Base-by-base conservation (phyloP, 2,797 vertebrate species). In the Peromyscus melanophrys region DNA sequence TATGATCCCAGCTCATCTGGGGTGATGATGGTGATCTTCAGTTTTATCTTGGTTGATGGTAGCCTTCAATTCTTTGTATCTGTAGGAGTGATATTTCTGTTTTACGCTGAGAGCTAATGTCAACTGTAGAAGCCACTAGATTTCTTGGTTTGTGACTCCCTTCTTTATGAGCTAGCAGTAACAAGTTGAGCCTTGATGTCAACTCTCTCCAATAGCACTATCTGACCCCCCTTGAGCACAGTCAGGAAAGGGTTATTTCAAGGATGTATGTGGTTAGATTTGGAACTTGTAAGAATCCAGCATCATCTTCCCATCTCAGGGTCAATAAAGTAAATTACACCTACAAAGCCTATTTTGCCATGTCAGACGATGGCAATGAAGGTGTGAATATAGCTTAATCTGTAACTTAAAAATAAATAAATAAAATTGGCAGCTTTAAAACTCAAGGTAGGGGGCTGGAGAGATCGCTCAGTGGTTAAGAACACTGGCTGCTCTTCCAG, bases 391-490 rank as follows among this genome's bases (percentile, higher is more conserved):
- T 43, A 85, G 21, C 85, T 90, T 89, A 34, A 88, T 94, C 49
- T 71, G 29, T 87, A 67, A 92, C 34, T 84, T 46, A 34, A 80
- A 63, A 77, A 52, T 75, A 92, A 87, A 77, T 8, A 83, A 52
- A 73, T 96, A 80, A 59, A 95, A 91, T 55, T 87, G 71, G 37
- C 17, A 95, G 52, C 29, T 71, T 95, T 69, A 96, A 97, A 96
- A 83, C 13, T 52, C 78, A 94, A 96, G 37, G 34, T 77, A 81
- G 67, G 21, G 7, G 71, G 37, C 37, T 75, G 21, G 37, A 75
- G 71, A 75, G 37, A 27, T 12, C 12, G 9, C 11, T 40, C 71
- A 40, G 71, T 25, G 23, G 19, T 75, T 75, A 75, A 75, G 37
- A 75, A 37, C 34, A n/a, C n/a, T 73, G 71, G 37, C 37, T 73